Conservation (phyloP, 2,113 vertebrate species). For the Nycticebus coucang region DNA sequence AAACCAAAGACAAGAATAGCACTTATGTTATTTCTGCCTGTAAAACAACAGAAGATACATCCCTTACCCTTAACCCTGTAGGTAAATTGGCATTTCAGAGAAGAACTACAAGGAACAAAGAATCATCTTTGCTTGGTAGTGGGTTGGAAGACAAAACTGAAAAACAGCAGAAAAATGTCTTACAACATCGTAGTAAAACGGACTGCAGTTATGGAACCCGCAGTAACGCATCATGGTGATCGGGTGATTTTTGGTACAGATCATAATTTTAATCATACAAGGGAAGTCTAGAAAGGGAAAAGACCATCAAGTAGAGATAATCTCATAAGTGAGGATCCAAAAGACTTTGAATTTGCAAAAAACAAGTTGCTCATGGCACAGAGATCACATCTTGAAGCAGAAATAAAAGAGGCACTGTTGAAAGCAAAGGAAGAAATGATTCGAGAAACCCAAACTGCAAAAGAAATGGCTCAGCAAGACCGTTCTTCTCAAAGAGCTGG, state of each 20-base stretch:
- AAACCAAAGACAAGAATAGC: slow-evolving; percentile 84
- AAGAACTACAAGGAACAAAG: slow-evolving; percentile 83
- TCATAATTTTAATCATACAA: slow-evolving; percentile 97
- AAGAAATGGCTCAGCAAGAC: slow-evolving; percentile 94
- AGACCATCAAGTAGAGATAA: slow-evolving; percentile 82
- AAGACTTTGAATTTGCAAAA: slow-evolving; percentile 97
- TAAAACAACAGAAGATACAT: slow-evolving; percentile 62
- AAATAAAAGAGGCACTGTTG: slow-evolving; percentile 94
- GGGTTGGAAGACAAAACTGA: slow-evolving; percentile 45
- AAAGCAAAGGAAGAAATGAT: slow-evolving; percentile 97
- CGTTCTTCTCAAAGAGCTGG: slow-evolving; percentile 89
- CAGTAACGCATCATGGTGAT: slow-evolving; percentile 84
- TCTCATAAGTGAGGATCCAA: slow-evolving; percentile 85
- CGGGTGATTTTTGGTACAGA: slow-evolving; percentile 96
- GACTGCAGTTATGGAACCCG: not conserved
- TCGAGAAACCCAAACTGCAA: slow-evolving; percentile 94
- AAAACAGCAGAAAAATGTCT: slow-evolving; percentile 80
- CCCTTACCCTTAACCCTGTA: slow-evolving; percentile 65
- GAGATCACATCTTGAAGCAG: slow-evolving; percentile 91
- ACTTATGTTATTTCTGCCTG: slow-evolving; percentile 90
- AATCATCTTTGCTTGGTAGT: slow-evolving; percentile 59
- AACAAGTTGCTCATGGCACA: slow-evolving; percentile 94
- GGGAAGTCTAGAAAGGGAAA: slow-evolving; percentile 91
- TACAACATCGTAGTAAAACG: slow-evolving; percentile 82
- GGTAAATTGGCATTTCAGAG: slow-evolving; percentile 87